Evolutionary conservation across 2,888 invertebrate species (phyloP).

Genomic region (Campopleginae sp.): DNA sequence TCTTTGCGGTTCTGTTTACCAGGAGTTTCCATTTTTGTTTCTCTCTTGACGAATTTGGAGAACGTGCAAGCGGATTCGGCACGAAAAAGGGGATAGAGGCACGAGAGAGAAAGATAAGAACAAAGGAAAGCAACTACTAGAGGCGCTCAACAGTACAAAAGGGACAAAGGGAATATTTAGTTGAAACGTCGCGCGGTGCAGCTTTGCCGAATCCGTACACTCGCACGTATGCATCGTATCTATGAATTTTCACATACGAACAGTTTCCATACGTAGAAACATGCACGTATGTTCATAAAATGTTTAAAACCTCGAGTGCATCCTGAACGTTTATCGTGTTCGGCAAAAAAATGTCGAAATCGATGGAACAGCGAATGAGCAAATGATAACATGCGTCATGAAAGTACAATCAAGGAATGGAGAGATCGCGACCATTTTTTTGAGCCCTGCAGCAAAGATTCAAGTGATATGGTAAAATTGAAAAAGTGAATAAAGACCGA

Average conservation of each 20-base stretch:
- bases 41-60: constrained; percentile 5
- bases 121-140: constrained; percentile 39
- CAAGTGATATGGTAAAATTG: not conserved
- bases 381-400: not conserved
- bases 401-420: not conserved
- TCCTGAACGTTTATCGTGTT: not conserved
- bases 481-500: not conserved
- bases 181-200: not conserved
- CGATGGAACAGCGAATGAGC: not conserved
- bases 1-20: constrained; percentile 7
- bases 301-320: not conserved
- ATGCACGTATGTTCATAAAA: not conserved
- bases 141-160: constrained; percentile 49
- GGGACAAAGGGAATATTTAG: constrained; percentile 44
- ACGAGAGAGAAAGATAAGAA: not conserved
- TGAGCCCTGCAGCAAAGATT: not conserved
- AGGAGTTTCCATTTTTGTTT: constrained; percentile 7
- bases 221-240: not conserved
- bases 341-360: not conserved
- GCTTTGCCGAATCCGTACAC: not conserved
- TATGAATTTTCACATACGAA: not conserved
- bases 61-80: not conserved
- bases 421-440: not conserved
- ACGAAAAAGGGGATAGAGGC: constrained; percentile 19
- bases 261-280: not conserved